These are phyloP conservation scores for Zygothrica quintamaculata DNA, from an alignment of 2,888 invertebrate species.

Conservation along the genomic window DNA sequence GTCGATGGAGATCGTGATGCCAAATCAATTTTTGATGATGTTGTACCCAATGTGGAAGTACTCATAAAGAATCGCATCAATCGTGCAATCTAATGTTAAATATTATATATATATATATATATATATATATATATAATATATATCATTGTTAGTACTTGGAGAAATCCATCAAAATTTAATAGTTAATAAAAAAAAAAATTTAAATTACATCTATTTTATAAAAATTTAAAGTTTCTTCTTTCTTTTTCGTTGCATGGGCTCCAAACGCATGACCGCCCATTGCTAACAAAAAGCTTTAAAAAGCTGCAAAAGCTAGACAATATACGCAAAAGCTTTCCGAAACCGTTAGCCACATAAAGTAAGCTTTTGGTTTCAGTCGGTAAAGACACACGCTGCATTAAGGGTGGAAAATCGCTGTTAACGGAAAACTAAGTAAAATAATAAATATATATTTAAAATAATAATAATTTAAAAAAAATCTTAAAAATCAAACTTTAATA, in stretches of 20 bases:
- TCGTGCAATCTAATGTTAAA: constrained; percentile 15
- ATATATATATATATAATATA: neutral
- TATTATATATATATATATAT: neutral
- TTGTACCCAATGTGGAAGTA: constrained; percentile 86
- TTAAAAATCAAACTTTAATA: too few relatives aligned
- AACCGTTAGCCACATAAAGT: constrained; percentile 62
- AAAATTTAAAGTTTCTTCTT: constrained; percentile 3
- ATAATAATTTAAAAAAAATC: constrained; percentile 14
- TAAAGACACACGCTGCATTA: constrained; percentile 64
- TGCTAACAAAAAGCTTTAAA: constrained; percentile 45
- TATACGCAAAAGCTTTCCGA: constrained; percentile 60
- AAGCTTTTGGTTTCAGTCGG: constrained; percentile 61
- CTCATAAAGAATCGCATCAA: constrained; percentile 70
- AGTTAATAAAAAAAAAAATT: constrained; percentile 10
- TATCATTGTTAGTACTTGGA: constrained; percentile 2
- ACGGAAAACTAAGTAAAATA: constrained; percentile 20
- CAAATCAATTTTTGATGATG: constrained; percentile 91
- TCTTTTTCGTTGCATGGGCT: constrained; percentile 1
- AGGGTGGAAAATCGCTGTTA: constrained; percentile 61
- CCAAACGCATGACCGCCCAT: neutral
- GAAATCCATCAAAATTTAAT: constrained; percentile 31
- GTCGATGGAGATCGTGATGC: constrained; percentile 91
- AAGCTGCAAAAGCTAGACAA: constrained; percentile 51
- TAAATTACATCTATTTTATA: constrained; percentile 3
- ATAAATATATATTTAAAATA: constrained; percentile 20